Evolutionary conservation across 2,797 vertebrate genomes (phyloP).

Genomic region (Peromyscus nudipes): DNA sequence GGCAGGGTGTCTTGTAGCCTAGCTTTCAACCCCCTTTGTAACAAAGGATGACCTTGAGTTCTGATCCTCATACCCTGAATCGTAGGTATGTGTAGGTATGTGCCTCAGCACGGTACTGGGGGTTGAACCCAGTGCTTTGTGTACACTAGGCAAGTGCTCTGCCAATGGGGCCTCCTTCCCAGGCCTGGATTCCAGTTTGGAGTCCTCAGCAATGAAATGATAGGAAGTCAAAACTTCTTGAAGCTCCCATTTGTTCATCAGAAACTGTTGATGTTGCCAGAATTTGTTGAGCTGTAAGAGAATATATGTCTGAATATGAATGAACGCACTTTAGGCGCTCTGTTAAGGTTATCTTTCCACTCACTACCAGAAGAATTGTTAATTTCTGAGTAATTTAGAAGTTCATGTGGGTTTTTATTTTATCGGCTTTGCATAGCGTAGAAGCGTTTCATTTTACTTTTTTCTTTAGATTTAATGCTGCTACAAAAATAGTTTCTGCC

Average conservation of each 20-base stretch:
- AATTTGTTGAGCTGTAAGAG: background rate
- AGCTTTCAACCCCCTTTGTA: background rate
- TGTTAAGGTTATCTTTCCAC: constrained; percentile 19
- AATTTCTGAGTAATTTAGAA: constrained; percentile 62
- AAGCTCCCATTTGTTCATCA: constrained; percentile 15
- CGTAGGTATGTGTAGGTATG: background rate
- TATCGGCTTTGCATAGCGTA: constrained; percentile 22
- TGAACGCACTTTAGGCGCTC: background rate
- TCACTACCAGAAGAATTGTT: background rate
- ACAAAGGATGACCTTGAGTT: background rate
- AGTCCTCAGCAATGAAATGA: constrained; percentile 27
- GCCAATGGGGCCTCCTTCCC: background rate
- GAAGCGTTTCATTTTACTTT: constrained; percentile 60
- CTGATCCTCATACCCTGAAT: background rate
- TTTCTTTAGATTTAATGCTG: constrained; percentile 48
- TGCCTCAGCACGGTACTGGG: background rate
- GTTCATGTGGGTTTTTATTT: constrained; percentile 40
- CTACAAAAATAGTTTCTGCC: constrained; percentile 49
- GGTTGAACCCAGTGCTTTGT: background rate
- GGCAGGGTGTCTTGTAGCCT: background rate
- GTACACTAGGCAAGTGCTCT: background rate
- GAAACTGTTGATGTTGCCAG: constrained; percentile 28
- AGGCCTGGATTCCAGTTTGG: constrained; percentile 14
- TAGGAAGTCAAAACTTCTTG: constrained; percentile 10
- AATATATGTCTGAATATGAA: background rate